These are phyloP conservation scores for Archips xylosteana DNA, from an alignment of 2,888 invertebrate species.

Conservation along the genomic window DNA sequence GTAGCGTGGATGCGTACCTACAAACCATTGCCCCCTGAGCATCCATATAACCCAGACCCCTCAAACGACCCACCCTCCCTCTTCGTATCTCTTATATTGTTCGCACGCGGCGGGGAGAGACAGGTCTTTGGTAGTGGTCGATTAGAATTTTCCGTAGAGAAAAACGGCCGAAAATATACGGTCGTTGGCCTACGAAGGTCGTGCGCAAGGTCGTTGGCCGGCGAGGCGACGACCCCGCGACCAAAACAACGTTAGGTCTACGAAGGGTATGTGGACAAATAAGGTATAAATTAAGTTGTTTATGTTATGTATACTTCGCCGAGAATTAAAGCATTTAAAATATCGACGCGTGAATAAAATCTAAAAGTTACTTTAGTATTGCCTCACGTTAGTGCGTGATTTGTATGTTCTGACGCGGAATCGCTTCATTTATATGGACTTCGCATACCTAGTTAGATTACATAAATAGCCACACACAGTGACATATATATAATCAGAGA, in stretches of 20 bases:
- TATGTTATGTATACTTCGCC: too few relatives aligned
- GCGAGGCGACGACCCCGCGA: conserved; percentile 59
- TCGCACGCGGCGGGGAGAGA: conserved; percentile 45
- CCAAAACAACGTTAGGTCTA: conserved; percentile 58
- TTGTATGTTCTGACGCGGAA: too few relatives aligned
- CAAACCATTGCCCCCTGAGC: conserved; percentile 67
- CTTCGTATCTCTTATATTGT: background rate
- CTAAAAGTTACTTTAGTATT: too few relatives aligned
- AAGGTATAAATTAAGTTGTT: background rate
- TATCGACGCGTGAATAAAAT: too few relatives aligned
- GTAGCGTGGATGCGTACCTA: conserved; percentile 51
- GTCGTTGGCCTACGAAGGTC: conserved; percentile 61
- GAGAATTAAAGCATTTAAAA: too few relatives aligned
- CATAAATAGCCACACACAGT: too few relatives aligned
- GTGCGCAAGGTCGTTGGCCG: conserved; percentile 70
- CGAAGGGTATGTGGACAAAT: conserved; percentile 23
- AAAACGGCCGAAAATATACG: conserved; percentile 77
- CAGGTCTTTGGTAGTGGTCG: conserved; percentile 59
- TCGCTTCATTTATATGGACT: too few relatives aligned
- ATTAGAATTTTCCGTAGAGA: conserved; percentile 76
- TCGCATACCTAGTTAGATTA: too few relatives aligned
- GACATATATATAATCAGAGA: too few relatives aligned
- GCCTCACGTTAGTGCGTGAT: too few relatives aligned
- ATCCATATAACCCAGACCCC: conserved; percentile 55
- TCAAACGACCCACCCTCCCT: conserved; percentile 31